Evolutionary conservation across 2,113 vertebrate genomes (phyloP).

Genomic region (Callaeas wilsoni): DNA sequence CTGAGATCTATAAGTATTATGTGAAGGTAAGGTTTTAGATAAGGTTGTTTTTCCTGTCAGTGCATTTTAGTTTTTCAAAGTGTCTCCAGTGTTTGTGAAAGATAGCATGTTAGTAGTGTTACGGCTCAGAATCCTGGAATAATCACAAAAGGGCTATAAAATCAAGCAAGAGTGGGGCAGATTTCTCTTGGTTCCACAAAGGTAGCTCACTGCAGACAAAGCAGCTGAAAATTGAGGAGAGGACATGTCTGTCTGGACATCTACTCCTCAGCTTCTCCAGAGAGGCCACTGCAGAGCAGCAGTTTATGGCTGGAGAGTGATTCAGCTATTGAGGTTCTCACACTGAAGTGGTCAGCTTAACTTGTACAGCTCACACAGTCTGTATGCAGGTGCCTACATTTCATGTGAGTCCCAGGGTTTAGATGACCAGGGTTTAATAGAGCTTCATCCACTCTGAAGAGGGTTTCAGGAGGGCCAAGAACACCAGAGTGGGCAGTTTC

Average conservation of each 20-base stretch:
- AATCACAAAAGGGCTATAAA: not conserved
- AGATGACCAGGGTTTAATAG: not conserved
- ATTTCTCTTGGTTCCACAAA: not conserved
- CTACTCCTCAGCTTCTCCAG: not conserved
- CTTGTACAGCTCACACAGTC: not conserved
- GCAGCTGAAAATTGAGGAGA: not conserved
- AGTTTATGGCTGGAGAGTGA: not conserved
- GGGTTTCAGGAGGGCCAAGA: not conserved
- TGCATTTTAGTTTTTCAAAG: not conserved
- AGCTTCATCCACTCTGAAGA: not conserved
- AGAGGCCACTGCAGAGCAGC: not conserved
- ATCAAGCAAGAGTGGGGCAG: not conserved
- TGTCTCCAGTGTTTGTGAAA: not conserved
- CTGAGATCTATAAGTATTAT: slow-evolving; percentile 85
- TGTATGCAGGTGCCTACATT: not conserved
- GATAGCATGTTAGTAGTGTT: not conserved
- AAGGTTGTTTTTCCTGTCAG: not conserved
- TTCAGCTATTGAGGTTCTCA: not conserved
- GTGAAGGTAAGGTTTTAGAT: slow-evolving; percentile 78
- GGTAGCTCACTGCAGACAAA: not conserved
- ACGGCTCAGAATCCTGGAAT: not conserved
- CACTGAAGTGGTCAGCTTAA: not conserved
- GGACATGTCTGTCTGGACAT: not conserved
- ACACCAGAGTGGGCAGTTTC: not conserved
- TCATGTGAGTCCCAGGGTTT: not conserved